Evolutionary conservation across 2,888 invertebrate species (phyloP), one percentile per base, ranked within the genome.

Genomic region (Protula sp.): DNA sequence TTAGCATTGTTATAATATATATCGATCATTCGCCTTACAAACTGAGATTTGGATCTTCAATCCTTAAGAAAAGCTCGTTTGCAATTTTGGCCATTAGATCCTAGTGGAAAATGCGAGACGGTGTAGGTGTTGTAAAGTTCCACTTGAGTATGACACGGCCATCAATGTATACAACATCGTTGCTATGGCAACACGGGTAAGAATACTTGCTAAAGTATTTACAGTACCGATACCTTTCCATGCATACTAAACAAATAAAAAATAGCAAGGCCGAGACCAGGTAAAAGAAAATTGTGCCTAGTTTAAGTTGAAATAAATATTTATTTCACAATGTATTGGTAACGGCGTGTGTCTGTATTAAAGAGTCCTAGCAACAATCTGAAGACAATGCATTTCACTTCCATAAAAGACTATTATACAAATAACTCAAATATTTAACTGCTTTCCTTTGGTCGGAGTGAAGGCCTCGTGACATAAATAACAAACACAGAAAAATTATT

Each of bases 141-240:
- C 84, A 84, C 56, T 80, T 78, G 61, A 77, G 74, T 26, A 85
- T 71, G 53, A 84, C 81, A 27, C 79, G 73, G 2, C 81, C 83
- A 19, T 85, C 85, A 72, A 91, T 89, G 64, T 87, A 81, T 2
- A 88, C 85, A 60, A 87, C 84, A 75, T 89, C 87, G 79, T 90
- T 89, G 28, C 87, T 87, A 80, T 92, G 92, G 77, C 92, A 92
- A 52, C 89, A 89, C 19, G 90, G 89, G 74, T 92, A 92, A 81
- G 91, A 90, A 81, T 89, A 90, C 73, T 90, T 86, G 9, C 91
- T 91, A 62, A 90, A 82, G 81, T 92, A 92, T 72, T 89, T 87
- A 77, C 91, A 91, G 74, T 89, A 91, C 22, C 91, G 85, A 80
- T 88, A 90, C 70, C 87, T 85, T 61, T 87, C 87, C 14, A 88